These are phyloP conservation scores for Acanthornis magna DNA, from an alignment of 2,797 vertebrate species.

Conservation along the genomic window DNA sequence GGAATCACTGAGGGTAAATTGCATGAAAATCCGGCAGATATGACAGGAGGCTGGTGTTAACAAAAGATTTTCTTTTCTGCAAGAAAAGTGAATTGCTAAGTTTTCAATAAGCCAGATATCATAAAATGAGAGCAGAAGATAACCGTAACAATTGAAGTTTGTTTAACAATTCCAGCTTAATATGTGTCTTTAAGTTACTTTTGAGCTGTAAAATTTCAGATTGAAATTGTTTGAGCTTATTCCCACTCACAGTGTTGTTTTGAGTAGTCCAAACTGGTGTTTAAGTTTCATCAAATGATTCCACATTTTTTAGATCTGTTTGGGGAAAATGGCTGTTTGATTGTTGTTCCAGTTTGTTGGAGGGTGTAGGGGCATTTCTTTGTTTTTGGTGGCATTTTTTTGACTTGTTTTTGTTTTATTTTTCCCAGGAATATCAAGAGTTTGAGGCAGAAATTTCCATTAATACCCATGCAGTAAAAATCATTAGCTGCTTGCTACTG, in stretches of 20 bases:
- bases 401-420: background rate
- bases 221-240: background rate
- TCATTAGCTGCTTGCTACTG: background rate
- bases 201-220: background rate
- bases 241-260: background rate
- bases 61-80: background rate
- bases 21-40: background rate
- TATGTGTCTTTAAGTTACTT: background rate
- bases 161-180: background rate
- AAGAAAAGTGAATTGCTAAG: background rate
- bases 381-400: background rate
- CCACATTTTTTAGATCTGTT: background rate
- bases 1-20: background rate
- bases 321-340: background rate
- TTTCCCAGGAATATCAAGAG: background rate
- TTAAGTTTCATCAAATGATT: background rate
- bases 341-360: background rate
- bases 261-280: background rate
- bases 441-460: background rate
- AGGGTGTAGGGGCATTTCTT: background rate
- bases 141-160: background rate
- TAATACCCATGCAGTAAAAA: background rate
- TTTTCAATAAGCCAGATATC: background rate
- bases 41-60: background rate
- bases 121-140: background rate